A percentile compares a stretch with the other conserved stretches of the same genome.
Evolutionary conservation across 2,888 invertebrate genomes (phyloP).

Genomic region (Scaptomyza tumidula): DNA sequence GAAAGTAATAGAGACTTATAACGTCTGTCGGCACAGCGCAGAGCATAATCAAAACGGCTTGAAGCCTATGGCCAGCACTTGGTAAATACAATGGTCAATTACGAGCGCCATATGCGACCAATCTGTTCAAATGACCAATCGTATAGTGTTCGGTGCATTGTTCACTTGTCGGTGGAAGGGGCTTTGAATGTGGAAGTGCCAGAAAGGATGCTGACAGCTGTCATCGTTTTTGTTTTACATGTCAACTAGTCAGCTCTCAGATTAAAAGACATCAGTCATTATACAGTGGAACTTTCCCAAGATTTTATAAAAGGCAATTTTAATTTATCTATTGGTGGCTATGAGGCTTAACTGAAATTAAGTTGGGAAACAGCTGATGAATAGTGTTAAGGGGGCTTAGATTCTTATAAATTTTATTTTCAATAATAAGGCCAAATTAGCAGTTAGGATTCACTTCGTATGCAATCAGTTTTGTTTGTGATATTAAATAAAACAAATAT

Average conservation of each 20-base stretch:
- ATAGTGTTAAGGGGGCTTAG: too few species aligned
- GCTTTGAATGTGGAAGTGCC: slow-evolving; percentile 50
- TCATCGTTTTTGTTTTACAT: slow-evolving; percentile 62
- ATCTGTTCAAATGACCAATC: slow-evolving; percentile 35
- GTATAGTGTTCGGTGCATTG: slow-evolving; percentile 18
- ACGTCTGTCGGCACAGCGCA: slow-evolving; percentile 47
- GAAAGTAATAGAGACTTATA: slow-evolving; percentile 23
- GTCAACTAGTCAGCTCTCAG: slow-evolving; percentile 17
- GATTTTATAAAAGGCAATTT: too few species aligned
- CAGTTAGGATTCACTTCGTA: too few species aligned
- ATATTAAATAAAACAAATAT: not conserved
- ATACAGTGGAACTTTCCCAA: too few species aligned
- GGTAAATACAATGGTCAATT: slow-evolving; percentile 63
- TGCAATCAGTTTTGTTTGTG: too few species aligned
- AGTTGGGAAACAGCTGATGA: too few species aligned
- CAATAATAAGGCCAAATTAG: too few species aligned
- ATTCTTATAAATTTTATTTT: too few species aligned
- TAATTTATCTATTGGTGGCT: too few species aligned
- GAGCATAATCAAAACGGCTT: slow-evolving; percentile 20
- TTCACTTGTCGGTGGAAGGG: not conserved
- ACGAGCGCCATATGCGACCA: slow-evolving; percentile 29
- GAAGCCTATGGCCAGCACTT: slow-evolving; percentile 8
- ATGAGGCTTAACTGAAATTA: too few species aligned
- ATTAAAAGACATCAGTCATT: too few species aligned
- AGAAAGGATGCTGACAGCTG: slow-evolving; percentile 51